phyloP scores from a whole-genome alignment of 2,888 invertebrate species.

The Phengaris alcon region DNA sequence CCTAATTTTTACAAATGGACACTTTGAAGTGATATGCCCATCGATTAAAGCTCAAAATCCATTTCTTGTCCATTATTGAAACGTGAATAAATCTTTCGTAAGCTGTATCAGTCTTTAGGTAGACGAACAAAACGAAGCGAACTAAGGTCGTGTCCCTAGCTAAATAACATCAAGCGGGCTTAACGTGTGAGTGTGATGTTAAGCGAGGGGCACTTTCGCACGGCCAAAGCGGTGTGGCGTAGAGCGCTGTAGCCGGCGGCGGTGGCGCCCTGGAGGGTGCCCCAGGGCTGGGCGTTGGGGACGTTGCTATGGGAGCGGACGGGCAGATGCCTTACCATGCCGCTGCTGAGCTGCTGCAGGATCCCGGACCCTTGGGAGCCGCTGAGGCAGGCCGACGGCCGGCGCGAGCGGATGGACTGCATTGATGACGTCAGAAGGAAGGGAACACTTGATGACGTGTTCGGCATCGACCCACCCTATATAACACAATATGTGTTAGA shows the following conservation, averaged over 20 bases:
- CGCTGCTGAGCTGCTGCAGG: constrained; percentile 93
- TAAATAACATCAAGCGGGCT: constrained; percentile 18
- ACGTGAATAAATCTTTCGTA: constrained; percentile 32
- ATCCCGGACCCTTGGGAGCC: constrained; percentile 86
- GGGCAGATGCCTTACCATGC: constrained; percentile 94
- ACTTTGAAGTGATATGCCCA: constrained; percentile 59
- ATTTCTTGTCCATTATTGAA: constrained; percentile 42
- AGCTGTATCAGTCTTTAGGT: constrained; percentile 42
- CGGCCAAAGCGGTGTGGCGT: constrained; percentile 75
- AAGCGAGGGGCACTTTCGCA: constrained; percentile 88
- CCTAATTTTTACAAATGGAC: constrained; percentile 53
- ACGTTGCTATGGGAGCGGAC: constrained; percentile 80
- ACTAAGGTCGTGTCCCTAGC: constrained; percentile 18
- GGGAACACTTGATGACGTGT: constrained; percentile 92
- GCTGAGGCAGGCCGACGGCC: constrained; percentile 83
- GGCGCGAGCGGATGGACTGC: constrained; percentile 84
- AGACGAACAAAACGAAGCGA: constrained; percentile 33
- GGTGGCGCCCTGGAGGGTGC: constrained; percentile 72
- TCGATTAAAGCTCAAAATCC: constrained; percentile 62
- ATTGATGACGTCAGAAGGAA: constrained; percentile 85
- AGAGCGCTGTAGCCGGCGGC: constrained; percentile 77
- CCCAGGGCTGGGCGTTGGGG: constrained; percentile 67
- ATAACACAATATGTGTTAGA: constrained; percentile 29
- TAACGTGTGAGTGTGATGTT: constrained; percentile 47
- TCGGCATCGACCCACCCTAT: constrained; percentile 94